Conservation (phyloP, 2,797 vertebrate species). For the Malacoctenus gilli region DNA sequence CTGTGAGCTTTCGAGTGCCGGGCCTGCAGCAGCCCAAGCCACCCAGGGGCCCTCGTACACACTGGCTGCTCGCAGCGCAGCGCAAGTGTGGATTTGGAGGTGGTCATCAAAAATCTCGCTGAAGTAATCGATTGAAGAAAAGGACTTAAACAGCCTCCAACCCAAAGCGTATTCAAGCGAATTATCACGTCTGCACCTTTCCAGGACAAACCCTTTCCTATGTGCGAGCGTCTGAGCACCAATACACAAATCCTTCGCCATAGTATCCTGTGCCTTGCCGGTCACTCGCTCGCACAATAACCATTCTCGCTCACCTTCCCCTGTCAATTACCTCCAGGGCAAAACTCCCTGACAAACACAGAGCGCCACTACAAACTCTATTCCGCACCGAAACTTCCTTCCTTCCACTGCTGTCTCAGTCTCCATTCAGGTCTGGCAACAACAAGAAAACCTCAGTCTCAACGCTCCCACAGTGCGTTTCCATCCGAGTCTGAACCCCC, state of each 20-base stretch:
- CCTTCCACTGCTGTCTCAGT: constrained; percentile 1
- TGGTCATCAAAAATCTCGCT: constrained; percentile 8
- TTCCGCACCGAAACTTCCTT: constrained; percentile 35
- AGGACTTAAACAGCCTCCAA: constrained; percentile 10
- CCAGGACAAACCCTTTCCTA: neutral
- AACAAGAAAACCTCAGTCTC: constrained; percentile 46
- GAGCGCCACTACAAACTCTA: neutral
- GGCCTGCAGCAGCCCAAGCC: constrained; percentile 34
- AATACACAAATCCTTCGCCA: constrained; percentile 9
- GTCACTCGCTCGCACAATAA: constrained; percentile 19
- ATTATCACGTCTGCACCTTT: constrained; percentile 23
- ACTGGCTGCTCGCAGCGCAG: constrained; percentile 27
- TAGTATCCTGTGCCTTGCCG: constrained; percentile 14
- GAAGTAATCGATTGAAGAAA: constrained; percentile 15
- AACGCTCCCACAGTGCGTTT: constrained; percentile 34
- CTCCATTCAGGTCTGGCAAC: constrained; percentile 19
- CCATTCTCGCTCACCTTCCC: constrained; percentile 14
- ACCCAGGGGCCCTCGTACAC: constrained; percentile 10
- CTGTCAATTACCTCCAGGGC: constrained; percentile 36
- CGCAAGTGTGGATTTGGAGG: constrained; percentile 15
- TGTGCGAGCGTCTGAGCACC: neutral
- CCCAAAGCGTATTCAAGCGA: constrained; percentile 6
- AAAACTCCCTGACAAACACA: constrained; percentile 12
- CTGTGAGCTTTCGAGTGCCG: constrained; percentile 25
- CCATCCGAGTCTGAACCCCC: constrained; percentile 45